Evolutionary conservation across 2,797 vertebrate species (phyloP).

Genomic region (Anabacerthia variegaticeps): DNA sequence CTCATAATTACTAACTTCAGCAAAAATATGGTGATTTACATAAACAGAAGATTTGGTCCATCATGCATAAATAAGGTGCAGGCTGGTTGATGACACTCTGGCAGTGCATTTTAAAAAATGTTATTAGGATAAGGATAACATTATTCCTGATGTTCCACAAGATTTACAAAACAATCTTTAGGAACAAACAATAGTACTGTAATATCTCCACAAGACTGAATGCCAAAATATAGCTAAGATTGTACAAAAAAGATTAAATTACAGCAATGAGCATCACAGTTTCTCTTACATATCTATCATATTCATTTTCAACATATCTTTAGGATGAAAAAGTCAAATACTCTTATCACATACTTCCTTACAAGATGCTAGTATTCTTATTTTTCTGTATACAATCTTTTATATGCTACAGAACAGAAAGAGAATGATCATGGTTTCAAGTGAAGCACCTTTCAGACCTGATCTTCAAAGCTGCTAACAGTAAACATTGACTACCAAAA

Average conservation of each 20-base stretch:
- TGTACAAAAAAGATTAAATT: neutral
- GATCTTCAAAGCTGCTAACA: neutral
- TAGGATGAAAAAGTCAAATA: neutral
- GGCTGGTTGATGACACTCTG: neutral
- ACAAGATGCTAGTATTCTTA: neutral
- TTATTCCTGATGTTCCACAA: neutral
- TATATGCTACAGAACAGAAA: neutral
- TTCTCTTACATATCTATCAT: neutral
- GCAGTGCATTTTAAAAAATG: neutral
- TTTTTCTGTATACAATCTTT: neutral
- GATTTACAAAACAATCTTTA: neutral
- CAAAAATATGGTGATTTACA: slow-evolving; percentile 15
- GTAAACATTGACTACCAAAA: neutral
- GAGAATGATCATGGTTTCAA: neutral
- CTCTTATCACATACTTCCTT: neutral
- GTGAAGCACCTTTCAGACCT: neutral
- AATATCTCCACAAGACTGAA: neutral
- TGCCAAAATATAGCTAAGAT: neutral
- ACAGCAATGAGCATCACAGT: neutral
- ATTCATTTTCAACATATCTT: neutral
- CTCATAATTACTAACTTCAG: slow-evolving; percentile 13
- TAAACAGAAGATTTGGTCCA: neutral
- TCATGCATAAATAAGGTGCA: neutral
- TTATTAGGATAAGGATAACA: neutral
- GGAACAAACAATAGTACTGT: neutral